Evolutionary conservation across 2,797 vertebrate species (phyloP), one percentile per base, ranked within the genome.

Genomic region (Sitta carolinensis): DNA sequence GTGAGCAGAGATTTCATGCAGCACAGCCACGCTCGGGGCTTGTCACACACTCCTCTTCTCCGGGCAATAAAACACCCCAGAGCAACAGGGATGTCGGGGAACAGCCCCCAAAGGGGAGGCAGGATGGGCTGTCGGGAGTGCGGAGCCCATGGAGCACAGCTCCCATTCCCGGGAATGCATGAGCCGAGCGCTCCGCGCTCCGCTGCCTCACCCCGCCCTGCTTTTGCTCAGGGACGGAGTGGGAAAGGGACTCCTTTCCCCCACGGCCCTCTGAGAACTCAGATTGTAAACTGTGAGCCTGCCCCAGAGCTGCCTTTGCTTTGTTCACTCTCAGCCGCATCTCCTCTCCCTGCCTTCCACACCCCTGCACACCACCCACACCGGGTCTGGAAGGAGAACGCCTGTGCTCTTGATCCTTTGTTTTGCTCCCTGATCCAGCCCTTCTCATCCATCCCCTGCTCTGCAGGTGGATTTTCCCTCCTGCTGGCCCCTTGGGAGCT

Each of bases 11-110:
- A 47, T 63, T 72, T 63, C 90, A 69, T 11, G 51, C 34, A 54
- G 87, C 84, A 69, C 51, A 79, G 70, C 8, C 36, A 36, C 36
- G 36, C 36, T 36, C 36, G 45, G 75, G 78, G 64, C 85, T 64
- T 95, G 90, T 93, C 95, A 92, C 64, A 77, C 26, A 58, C 51
- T 62, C 61, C 86, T 64, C 5, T 80, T 70, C 90, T 70, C 81
- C 58, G 57, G 89, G 3, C 74, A 75, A 93, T 40, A 38, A 87
- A 95, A 80, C 9, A 36, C 42, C 52, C 18, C 84, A 29, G 62
- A 91, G 48, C 89, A 10, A 36, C 36, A 36, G 36, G 36, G 36
- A 10, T 36, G 36, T 36, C 36, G 36, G 36, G 36, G 36, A 10
- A 36, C 61, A 80, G 90, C 64, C 86, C 74, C 81, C 63, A 15